Evolutionary conservation across 2,113 vertebrate species (phyloP), one percentile per base, ranked within the genome.

Genomic region (Gadus macrocephalus): DNA sequence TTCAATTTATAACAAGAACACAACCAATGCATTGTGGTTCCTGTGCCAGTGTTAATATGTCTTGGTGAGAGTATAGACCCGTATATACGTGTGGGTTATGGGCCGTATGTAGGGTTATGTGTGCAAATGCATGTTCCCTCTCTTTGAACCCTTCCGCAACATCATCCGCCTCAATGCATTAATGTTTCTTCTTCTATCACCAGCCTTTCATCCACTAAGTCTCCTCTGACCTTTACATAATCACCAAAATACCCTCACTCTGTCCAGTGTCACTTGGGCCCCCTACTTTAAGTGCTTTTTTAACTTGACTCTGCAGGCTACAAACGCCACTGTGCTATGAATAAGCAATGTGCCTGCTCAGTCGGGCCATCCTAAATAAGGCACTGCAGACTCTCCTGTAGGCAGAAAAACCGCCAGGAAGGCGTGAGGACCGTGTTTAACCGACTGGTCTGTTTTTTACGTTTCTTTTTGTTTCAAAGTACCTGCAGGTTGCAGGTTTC

Each of bases 181-280:
- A 35, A 35, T 35, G 31, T 4, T 4, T 35, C 31, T 35, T 35
- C 31, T 35, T 35, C 6, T 5, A 4, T 35, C 31, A 4, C 31
- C 31, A 35, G 31, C 31, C 31, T 35, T 35, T 35, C 31, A 35
- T 35, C 31, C 71, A 62, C 72, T 15, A 60, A 15, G 61, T 70
- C 22, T 73, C 73, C 42, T 1, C 27, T 35, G 31, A 35, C 31
- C 22, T 53, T 73, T 27, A 67, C 2, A 17, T 67, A 67, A 67
- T 67, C 66, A 16, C 7, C 31, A 35, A 4, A 22, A 55, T 55
- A 14, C 12, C 53, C 53, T 12, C 53, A 4, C 16, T 16, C 12
- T 55, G 53, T 16, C 53, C 53, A 4, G 53, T 16, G 53, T 14
- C 53, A 16, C 53, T 55, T 16, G 4, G 16, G 53, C 9, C 53